Percentiles rank a stretch among this genome's conserved stretches.
These are phyloP conservation scores for Netelia inedita DNA, from an alignment of 2,888 invertebrate genomes.

Conservation along the genomic window DNA sequence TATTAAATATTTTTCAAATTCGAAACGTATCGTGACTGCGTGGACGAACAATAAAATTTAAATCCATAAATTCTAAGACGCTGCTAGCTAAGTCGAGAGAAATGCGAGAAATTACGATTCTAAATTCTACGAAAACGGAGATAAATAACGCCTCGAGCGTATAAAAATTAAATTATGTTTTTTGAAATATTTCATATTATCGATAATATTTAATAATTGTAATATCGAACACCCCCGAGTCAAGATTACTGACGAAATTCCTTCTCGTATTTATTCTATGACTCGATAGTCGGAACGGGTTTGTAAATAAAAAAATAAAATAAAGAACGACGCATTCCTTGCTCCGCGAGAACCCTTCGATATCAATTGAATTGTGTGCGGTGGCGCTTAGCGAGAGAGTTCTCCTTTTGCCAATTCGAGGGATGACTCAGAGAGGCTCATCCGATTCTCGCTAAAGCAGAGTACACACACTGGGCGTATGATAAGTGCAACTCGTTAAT, in stretches of 20 bases:
- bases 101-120: background rate
- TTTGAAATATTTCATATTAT: no score
- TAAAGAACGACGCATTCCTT: constrained; percentile 4
- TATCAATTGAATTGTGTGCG: constrained; percentile 66
- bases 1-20: background rate
- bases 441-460: constrained; percentile 40
- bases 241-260: background rate
- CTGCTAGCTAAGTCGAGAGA: no score
- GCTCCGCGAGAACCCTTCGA: constrained; percentile 21
- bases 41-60: no score
- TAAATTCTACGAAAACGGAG: background rate
- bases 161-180: background rate
- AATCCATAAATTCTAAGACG: no score
- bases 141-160: background rate
- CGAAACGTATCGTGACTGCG: no score
- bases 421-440: constrained; percentile 64
- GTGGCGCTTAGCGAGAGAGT: constrained; percentile 30
- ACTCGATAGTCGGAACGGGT: background rate
- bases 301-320: constrained; percentile 22
- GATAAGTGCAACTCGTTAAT: constrained; percentile 3
- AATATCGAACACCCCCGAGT: background rate
- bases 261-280: background rate
- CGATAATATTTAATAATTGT: no score
- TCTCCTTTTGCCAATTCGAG: constrained; percentile 63
- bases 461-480: constrained; percentile 16